These are phyloP conservation scores for Calameuta filiformis DNA, from an alignment of 2,888 invertebrate species.

Conservation along the genomic window DNA sequence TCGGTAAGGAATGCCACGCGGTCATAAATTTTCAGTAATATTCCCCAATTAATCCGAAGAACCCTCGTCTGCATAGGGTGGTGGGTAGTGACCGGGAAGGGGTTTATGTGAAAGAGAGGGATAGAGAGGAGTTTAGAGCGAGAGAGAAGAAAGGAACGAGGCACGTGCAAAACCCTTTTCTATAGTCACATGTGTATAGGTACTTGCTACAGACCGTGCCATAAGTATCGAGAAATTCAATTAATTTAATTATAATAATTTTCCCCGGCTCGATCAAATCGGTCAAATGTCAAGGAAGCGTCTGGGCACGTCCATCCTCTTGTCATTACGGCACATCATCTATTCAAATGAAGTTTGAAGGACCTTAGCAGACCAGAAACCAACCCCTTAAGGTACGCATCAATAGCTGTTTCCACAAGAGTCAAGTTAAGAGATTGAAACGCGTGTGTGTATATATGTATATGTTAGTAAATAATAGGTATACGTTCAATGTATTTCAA, in stretches of 20 bases:
- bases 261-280: background rate
- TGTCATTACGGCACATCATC: background rate
- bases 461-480: too few species aligned
- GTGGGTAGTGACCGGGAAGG: background rate
- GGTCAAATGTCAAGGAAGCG: background rate
- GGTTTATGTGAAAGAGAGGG: conserved; percentile 1
- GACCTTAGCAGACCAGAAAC: background rate
- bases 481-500: too few species aligned
- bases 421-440: background rate
- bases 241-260: background rate
- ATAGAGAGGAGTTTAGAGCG: conserved; percentile 1
- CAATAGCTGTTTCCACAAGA: background rate
- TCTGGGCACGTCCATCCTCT: background rate
- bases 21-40: background rate
- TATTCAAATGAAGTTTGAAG: background rate
- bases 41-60: background rate
- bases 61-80: background rate
- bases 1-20: background rate
- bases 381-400: background rate
- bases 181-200: background rate
- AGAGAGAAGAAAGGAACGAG: conserved; percentile 7
- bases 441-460: too few species aligned
- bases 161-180: background rate
- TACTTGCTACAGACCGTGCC: background rate
- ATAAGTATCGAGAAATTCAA: background rate